Conservation (phyloP, 2,113 vertebrate species). For the Oxyura jamaicensis region DNA sequence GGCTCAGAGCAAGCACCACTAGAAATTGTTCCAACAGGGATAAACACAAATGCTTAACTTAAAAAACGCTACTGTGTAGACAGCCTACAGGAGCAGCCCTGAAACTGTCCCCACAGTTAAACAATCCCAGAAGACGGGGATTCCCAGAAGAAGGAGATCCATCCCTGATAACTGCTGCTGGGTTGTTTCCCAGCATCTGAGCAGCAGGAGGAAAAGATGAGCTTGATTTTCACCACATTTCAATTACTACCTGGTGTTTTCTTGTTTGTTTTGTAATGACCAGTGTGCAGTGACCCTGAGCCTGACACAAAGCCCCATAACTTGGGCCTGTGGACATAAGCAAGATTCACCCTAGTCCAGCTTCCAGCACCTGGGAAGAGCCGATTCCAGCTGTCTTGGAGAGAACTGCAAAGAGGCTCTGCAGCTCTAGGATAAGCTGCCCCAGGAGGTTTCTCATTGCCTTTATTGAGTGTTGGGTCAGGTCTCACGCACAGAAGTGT, state of each 20-base stretch:
- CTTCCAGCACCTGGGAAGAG: neutral
- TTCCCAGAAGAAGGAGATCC: neutral
- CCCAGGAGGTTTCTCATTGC: constrained; percentile 9
- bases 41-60: neutral
- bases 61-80: neutral
- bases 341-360: neutral
- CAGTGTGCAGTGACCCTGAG: neutral
- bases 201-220: neutral
- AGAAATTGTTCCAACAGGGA: neutral
- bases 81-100: neutral
- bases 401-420: neutral
- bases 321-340: neutral
- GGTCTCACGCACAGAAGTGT: neutral
- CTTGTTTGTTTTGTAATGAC: neutral
- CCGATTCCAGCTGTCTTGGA: neutral
- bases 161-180: neutral
- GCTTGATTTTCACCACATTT: neutral
- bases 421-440: neutral
- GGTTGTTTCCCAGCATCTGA: too few relatives aligned
- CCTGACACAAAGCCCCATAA: neutral
- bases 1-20: neutral
- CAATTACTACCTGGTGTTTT: neutral
- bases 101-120: neutral
- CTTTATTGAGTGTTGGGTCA: constrained; percentile 33
- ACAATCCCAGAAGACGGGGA: neutral